Evolutionary conservation across 2,797 vertebrate species (phyloP), one percentile per base, ranked within the genome.

Genomic region (Melanotaenia maccullochi): DNA sequence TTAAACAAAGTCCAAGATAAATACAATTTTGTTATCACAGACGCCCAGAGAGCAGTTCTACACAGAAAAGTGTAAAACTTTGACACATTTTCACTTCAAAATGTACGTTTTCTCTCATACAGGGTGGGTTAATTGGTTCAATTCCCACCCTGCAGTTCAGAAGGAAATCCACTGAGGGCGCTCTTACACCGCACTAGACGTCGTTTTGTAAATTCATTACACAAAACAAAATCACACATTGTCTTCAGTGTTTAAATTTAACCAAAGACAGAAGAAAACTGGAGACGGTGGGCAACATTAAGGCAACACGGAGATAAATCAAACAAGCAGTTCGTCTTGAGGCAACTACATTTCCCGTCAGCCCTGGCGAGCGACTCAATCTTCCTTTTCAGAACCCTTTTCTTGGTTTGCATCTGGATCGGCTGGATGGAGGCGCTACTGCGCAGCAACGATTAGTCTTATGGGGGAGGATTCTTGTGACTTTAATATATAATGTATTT

Each of bases 321-420:
- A n/a, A 11, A 9, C 0, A 16, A 28, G 6, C 9, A 24, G 24
- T 2, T 2, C 0, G 18, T 61, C 18, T 14, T 1, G 0, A 18
- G 1, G 25, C 4, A 68, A 93, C 93, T 93, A 83, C 93, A 90
- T 92, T 93, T 92, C 93, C 94, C 94, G 57, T 65, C 78, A 60
- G 62, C 65, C 88, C 73, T 2, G 2, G 0, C 20, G 62, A 1
- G 40, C 40, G 60, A 74, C 60, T 70, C 24, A 47, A 24, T 76
- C 76, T 76, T 81, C 75, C 35, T 54, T 51, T 70, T 68, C 69
- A 59, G 28, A 22, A 13, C 14, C 13, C 69, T 68, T 82, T 79
- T 73, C 25, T 64, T 30, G 42, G 51, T 76, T 63, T 60, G 71
- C 80, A 87, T 79, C 87, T 90, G 89, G 75, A 83, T 73, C 84